Base-by-base conservation (phyloP, 2,888 invertebrate genomes). In the Caenorhabditis sp. region DNA sequence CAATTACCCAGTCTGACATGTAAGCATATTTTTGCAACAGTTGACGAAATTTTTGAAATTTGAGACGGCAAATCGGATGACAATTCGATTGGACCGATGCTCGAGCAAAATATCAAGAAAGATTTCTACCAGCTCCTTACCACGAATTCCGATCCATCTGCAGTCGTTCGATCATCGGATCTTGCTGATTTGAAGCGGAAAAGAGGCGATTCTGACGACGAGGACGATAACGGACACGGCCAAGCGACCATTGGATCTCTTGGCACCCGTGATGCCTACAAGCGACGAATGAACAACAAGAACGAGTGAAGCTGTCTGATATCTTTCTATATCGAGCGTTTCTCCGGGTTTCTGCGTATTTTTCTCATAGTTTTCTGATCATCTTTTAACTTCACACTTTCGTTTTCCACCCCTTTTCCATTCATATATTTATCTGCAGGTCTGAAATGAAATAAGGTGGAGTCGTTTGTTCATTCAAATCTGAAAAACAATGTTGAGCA, bases 81-180 rank as follows among this genome's bases (percentile, higher is more conserved):
- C 20, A 69, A 64, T 28, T 86, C 84, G 81, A 80, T 84, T 37
- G 89, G 89, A 20, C 89, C 88, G 15, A 85, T 87, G 78, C 65
- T 82, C 55, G 87, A 88, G 28, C 88, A 90, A 37, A 91, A 92
- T 62, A 84, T 91, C 32, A 91, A 90, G 78, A 91, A 90, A 72
- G 92, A 92, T 62, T 79, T 92, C 58, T 90, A 90, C 68, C 90
- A 91, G 50, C 80, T 91, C 53, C 65, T 92, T 13, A 89, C 90
- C 20, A 89, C 91, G 1, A 91, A 91, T 2, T 86, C 88, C 4
- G 92, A 92, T 81, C 92, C 92, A 15, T 78, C 87, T n/a, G 88
- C 88, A 79, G 91, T 91, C 0, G 77, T 83, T 11, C 71, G 80
- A n/a, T 82, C 83, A 6, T 72, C 80, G 8, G 80, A 62, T 5